Evolutionary conservation across 2,888 invertebrate genomes (phyloP).

Genomic region (Phalera bucephala): DNA sequence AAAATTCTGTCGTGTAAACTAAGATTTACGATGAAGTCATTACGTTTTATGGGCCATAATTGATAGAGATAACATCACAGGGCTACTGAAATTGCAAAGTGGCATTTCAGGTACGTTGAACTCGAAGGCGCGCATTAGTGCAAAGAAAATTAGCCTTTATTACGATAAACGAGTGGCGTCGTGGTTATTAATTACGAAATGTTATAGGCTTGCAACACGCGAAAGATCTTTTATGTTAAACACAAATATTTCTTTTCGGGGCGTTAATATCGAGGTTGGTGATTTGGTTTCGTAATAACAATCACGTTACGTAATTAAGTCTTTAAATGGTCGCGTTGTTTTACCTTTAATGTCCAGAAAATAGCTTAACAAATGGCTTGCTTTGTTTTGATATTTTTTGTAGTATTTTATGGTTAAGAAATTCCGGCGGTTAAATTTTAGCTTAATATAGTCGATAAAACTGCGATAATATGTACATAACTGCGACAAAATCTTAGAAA

Average conservation of each 20-base stretch:
- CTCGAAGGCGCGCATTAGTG: constrained; percentile 69
- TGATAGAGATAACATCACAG: constrained; percentile 78
- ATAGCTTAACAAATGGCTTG: not conserved
- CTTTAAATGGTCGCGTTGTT: constrained; percentile 24
- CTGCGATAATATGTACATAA: too few relatives aligned
- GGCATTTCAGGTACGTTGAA: constrained; percentile 68
- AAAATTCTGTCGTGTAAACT: constrained; percentile 77
- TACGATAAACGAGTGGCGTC: constrained; percentile 70
- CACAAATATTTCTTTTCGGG: constrained; percentile 49
- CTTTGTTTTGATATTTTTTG: not conserved
- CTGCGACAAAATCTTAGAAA: too few relatives aligned
- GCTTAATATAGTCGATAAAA: too few relatives aligned
- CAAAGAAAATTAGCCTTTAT: constrained; percentile 70
- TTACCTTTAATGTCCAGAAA: constrained; percentile 4
- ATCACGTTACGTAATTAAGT: constrained; percentile 31
- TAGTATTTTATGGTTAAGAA: too few relatives aligned
- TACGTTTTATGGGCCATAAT: constrained; percentile 81
- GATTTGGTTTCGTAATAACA: constrained; percentile 32
- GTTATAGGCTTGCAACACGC: constrained; percentile 68
- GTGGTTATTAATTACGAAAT: constrained; percentile 74
- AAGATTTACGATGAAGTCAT: constrained; percentile 82
- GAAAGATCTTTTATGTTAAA: constrained; percentile 51
- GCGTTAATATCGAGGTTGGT: constrained; percentile 33
- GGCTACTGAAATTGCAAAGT: constrained; percentile 76
- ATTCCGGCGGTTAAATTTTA: too few relatives aligned